Percentiles rank a stretch among this genome's conserved stretches.
These are phyloP conservation scores for Melanogrammus aeglefinus DNA, from an alignment of 2,797 vertebrate species.

Conservation along the genomic window DNA sequence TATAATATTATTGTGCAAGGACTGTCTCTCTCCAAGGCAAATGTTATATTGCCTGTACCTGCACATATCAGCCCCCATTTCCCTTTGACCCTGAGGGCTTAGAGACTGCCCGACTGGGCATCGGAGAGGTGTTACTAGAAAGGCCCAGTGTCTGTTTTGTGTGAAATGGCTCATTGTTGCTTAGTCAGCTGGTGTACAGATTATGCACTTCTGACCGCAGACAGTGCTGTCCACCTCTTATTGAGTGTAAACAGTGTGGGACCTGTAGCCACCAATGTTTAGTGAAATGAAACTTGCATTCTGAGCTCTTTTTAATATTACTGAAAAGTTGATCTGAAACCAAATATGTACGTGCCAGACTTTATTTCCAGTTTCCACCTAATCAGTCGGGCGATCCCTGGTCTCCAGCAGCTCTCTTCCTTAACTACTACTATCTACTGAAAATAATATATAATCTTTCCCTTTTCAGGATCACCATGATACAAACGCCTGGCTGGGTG, in stretches of 20 bases:
- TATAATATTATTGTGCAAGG: background rate
- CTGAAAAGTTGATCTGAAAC: background rate
- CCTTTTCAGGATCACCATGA: background rate
- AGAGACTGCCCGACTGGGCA: conserved; percentile 36
- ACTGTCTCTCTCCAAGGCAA: background rate
- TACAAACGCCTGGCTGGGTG: background rate
- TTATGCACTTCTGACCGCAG: background rate
- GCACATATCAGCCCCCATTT: background rate
- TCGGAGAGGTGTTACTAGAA: conserved; percentile 39
- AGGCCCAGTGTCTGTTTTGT: conserved; percentile 57
- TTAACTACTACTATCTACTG: background rate
- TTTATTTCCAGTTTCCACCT: background rate
- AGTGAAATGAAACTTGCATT: background rate
- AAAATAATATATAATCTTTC: background rate
- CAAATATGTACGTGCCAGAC: background rate
- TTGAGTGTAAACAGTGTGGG: background rate
- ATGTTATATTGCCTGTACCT: background rate
- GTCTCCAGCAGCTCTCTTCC: too few relatives aligned
- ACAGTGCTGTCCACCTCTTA: background rate
- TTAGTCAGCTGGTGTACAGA: conserved; percentile 59
- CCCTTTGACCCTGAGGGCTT: conserved; percentile 26
- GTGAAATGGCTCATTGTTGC: conserved; percentile 39
- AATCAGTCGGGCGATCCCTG: background rate
- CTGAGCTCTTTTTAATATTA: too few relatives aligned
- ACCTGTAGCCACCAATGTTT: background rate